Evolutionary conservation across 2,888 invertebrate species (phyloP), one percentile per base, ranked within the genome.

Genomic region (Lithophane ornitopus): DNA sequence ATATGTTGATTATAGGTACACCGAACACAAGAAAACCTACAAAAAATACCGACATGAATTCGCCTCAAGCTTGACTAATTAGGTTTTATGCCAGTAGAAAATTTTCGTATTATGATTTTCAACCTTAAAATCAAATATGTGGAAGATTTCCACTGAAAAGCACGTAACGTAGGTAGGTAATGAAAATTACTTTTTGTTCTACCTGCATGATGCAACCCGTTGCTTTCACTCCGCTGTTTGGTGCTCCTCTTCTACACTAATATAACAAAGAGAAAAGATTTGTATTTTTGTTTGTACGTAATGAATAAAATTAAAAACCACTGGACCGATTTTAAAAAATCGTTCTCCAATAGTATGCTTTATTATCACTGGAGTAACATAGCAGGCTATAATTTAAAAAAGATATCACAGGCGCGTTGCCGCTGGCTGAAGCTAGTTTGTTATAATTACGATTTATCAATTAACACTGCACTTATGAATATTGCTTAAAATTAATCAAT

Each of bases 191-290:
- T 66, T 56, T 78, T 28, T 8, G 26, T 54, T 26, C 22, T 70
- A 82, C 78, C 78, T 78, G 82, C 82, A 78, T 82, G 61, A 34
- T 49, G 54, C 46, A 82, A 61, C 19, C 41, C 11, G 6, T 46
- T 49, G 11, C 54, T 62, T 39, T 49, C 28, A 56, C 26, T 44
- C 22, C 16, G 14, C n/a, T 34, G 74, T 44, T 63, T 26, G 16
- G 19, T 28, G 49, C 7, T 26, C 22, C 16, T 58, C 34, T 34
- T 34, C 22, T 22, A 22, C 22, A 49, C 49, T 49, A 49, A 49
- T 49, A 22, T 8, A 22, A 49, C 19, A 49, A 49, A 22, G 19
- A 49, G 22, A 19, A 46, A 46, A 46, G 16, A 49, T 7, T 19
- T 49, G 19, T 49, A 49, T 19, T 6, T 49, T 49, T 19, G 8